phyloP scores from a whole-genome alignment of 2,888 invertebrate species.

The Cylloceria caligata region DNA sequence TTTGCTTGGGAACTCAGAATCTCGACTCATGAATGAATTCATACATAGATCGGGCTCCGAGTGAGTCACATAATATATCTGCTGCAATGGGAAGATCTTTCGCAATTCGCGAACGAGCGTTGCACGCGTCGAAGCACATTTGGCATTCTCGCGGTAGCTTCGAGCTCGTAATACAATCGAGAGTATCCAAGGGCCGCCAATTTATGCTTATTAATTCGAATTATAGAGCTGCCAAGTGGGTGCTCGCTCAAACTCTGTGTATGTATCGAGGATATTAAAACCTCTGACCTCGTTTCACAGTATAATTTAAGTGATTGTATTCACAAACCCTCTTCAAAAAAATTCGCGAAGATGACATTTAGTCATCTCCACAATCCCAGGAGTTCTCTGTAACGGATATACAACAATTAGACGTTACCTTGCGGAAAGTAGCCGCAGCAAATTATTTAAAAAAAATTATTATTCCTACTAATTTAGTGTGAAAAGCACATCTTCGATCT shows the following conservation, averaged over 20 bases:
- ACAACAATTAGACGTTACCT: neutral
- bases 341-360: conserved; percentile 7
- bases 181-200: conserved; percentile 77
- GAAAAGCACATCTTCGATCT: too few species aligned
- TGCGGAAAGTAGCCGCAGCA: too few species aligned
- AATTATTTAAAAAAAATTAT: neutral
- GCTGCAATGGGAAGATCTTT: conserved; percentile 23
- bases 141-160: conserved; percentile 48
- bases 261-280: conserved; percentile 82
- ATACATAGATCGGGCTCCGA: conserved; percentile 23
- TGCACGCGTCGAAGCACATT: conserved; percentile 44
- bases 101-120: conserved; percentile 47
- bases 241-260: conserved; percentile 65
- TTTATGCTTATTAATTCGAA: conserved; percentile 84
- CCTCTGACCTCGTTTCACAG: conserved; percentile 78
- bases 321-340: conserved; percentile 1
- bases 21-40: conserved; percentile 56
- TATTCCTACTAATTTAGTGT: too few species aligned
- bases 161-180: conserved; percentile 47
- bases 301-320: conserved; percentile 47
- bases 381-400: neutral
- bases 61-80: conserved; percentile 53
- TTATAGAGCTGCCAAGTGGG: conserved; percentile 81
- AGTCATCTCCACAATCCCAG: neutral
- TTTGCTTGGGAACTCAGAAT: conserved; percentile 5